A percentile compares a stretch with the other conserved stretches of the same genome.
These are phyloP conservation scores for Leptatherina wallacei DNA, from an alignment of 2,797 vertebrate genomes.

Conservation along the genomic window DNA sequence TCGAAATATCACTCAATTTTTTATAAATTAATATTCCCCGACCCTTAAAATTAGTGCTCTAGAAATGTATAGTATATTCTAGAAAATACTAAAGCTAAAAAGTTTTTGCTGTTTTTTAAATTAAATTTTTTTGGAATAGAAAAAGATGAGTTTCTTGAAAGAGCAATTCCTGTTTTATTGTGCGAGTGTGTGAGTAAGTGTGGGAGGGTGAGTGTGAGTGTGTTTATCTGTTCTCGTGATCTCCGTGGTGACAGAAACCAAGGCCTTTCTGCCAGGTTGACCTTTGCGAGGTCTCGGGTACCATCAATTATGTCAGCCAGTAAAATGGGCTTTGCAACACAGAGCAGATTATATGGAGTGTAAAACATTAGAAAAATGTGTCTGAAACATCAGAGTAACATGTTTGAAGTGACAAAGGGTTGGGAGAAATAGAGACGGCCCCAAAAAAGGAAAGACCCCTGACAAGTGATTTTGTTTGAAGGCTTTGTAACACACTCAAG, in stretches of 20 bases:
- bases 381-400: constrained; percentile 88
- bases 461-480: constrained; percentile 92
- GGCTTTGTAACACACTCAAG: constrained; percentile 81
- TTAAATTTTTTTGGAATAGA: neutral
- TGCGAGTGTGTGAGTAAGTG: constrained; percentile 7
- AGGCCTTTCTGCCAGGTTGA: constrained; percentile 86
- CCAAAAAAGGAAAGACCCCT: constrained; percentile 86
- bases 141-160: constrained; percentile 16
- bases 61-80: neutral
- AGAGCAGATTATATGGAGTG: constrained; percentile 96
- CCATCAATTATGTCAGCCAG: constrained; percentile 89
- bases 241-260: constrained; percentile 84
- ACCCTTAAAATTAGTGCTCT: neutral
- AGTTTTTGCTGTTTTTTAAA: neutral
- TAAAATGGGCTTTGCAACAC: constrained; percentile 83
- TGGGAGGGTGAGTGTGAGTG: constrained; percentile 17
- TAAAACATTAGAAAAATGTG: constrained; percentile 93
- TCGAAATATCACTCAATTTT: neutral
- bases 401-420: constrained; percentile 86
- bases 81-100: neutral
- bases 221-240: constrained; percentile 58
- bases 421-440: constrained; percentile 78
- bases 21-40: neutral
- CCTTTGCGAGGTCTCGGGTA: constrained; percentile 77
- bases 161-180: constrained; percentile 4